Evolutionary conservation across 2,797 vertebrate species (phyloP).

Genomic region (Girardinus metallicus): DNA sequence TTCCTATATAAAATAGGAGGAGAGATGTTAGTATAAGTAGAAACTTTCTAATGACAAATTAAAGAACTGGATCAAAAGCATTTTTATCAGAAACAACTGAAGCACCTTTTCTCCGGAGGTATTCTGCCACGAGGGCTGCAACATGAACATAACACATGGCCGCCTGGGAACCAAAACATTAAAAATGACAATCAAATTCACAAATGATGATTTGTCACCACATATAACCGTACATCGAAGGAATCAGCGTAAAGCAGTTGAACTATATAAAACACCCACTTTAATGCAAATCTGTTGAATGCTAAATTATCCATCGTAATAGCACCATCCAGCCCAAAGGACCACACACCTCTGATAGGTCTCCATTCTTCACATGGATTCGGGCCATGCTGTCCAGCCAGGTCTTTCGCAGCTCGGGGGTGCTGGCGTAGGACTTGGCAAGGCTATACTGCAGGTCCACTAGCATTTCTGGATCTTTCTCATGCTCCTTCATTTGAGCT

Average conservation of each 20-base stretch:
- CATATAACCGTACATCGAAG: neutral
- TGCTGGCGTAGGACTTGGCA: conserved; percentile 97
- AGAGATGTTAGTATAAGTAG: neutral
- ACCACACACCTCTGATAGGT: conserved; percentile 89
- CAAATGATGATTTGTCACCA: neutral
- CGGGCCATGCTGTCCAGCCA: conserved; percentile 99
- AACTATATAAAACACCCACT: neutral
- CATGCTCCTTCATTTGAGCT: conserved; percentile 98
- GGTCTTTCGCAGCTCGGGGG: conserved; percentile 95
- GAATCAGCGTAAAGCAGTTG: neutral
- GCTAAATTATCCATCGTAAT: neutral
- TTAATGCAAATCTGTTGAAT: neutral
- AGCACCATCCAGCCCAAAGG: neutral
- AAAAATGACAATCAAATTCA: conserved; percentile 24
- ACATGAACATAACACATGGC: conserved; percentile 98
- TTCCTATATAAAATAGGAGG: conserved; percentile 76
- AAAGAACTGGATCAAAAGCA: neutral
- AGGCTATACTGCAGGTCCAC: conserved; percentile 98
- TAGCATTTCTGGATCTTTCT: conserved; percentile 96
- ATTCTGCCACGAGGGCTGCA: conserved; percentile 95
- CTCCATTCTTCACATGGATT: conserved; percentile 97
- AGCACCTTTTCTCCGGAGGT: conserved; percentile 94
- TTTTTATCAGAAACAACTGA: neutral
- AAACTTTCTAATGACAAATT: neutral
- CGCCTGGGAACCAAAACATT: conserved; percentile 79